Percentiles rank a stretch among this genome's conserved stretches.
Evolutionary conservation across 2,797 vertebrate genomes (phyloP).

Genomic region (Karalla daura): DNA sequence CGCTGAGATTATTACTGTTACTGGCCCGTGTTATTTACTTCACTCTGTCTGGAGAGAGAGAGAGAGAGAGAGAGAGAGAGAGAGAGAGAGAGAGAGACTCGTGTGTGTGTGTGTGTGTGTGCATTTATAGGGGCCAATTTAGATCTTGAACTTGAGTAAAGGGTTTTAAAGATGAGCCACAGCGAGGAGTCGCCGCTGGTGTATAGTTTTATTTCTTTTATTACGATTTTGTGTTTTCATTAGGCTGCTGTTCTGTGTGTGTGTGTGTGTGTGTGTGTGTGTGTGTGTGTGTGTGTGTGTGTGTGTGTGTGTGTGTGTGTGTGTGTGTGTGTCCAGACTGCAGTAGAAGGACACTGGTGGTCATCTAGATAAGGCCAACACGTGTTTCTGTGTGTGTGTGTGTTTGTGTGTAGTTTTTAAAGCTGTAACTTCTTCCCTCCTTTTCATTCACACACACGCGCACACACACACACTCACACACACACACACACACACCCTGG

Average conservation of each 20-base stretch:
- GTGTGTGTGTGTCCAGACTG: neutral
- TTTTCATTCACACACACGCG: too few species aligned
- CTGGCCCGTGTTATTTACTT: slow-evolving; percentile 53
- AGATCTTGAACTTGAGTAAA: slow-evolving; percentile 12
- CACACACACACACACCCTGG: too few species aligned
- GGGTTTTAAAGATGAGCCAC: slow-evolving; percentile 18
- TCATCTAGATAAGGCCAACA: too few species aligned
- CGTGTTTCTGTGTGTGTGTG: too few species aligned
- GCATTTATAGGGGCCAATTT: neutral
- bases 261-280: neutral
- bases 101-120: slow-evolving; percentile 9
- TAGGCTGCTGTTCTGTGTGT: slow-evolving; percentile 4
- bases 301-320: neutral
- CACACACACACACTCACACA: too few species aligned
- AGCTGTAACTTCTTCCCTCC: too few species aligned
- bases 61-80: neutral
- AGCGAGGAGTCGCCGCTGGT: neutral
- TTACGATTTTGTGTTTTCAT: slow-evolving; percentile 21
- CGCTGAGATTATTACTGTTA: slow-evolving; percentile 64
- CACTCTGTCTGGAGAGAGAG: slow-evolving; percentile 15
- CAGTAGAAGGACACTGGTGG: too few species aligned
- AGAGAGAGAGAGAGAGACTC: neutral
- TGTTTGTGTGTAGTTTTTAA: too few species aligned
- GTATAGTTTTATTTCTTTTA: slow-evolving; percentile 20
- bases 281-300: neutral